Evolutionary conservation across 2,888 invertebrate species (phyloP).

Genomic region (Leucania comma): DNA sequence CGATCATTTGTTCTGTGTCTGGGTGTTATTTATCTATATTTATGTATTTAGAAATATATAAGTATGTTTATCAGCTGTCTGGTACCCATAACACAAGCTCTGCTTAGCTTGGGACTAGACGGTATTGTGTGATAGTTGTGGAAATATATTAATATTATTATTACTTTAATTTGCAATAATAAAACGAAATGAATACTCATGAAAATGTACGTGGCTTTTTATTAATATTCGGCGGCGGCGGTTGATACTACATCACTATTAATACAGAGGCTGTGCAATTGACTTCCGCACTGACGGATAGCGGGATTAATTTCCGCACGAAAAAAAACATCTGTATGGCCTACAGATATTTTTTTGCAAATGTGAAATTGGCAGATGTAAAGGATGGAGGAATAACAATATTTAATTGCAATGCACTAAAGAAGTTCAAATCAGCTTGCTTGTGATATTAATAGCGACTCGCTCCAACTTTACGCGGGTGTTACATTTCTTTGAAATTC

Average conservation of each 20-base stretch:
- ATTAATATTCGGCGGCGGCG: slow-evolving; percentile 21
- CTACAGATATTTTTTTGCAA: background rate
- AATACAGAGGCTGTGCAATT: slow-evolving; percentile 2
- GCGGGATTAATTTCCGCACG: slow-evolving; percentile 13
- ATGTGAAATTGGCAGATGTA: background rate
- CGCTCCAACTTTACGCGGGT: no score
- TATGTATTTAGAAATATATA: no score
- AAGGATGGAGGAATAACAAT: background rate
- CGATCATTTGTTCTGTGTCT: no score
- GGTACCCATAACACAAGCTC: no score
- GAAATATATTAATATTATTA: no score
- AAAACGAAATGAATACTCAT: background rate
- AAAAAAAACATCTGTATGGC: background rate
- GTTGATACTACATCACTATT: background rate
- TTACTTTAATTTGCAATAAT: no score
- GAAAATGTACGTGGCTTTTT: slow-evolving; percentile 3
- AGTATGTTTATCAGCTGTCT: no score
- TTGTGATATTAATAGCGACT: no score
- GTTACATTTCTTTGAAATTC: no score
- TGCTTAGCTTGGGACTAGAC: no score
- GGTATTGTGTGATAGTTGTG: no score
- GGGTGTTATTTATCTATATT: no score
- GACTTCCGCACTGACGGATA: slow-evolving; percentile 12
- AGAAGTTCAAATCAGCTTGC: background rate
- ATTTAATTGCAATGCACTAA: background rate